Percentiles rank a stretch among this genome's conserved stretches.
Conservation (phyloP, 2,113 vertebrate species). For the Zeus faber region DNA sequence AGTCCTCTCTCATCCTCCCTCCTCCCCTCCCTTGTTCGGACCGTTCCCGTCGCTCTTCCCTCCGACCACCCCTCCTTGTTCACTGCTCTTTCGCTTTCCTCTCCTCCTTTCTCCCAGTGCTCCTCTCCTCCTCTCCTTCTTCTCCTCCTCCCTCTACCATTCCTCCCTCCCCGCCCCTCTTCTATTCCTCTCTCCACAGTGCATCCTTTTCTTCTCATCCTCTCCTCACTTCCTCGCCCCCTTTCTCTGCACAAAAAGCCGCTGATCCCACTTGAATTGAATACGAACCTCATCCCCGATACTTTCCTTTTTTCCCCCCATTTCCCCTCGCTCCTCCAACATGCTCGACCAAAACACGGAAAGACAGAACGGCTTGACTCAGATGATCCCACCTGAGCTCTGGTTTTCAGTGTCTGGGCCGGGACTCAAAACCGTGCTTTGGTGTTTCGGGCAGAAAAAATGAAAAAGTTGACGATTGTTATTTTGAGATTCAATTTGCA, state of each 20-base stretch:
- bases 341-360: constrained; percentile 15
- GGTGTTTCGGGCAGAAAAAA: background rate
- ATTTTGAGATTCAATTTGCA: too few relatives aligned
- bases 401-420: constrained; percentile 27
- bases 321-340: constrained; percentile 26
- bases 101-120: background rate
- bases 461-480: background rate
- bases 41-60: constrained; percentile 12
- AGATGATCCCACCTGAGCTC: too few relatives aligned
- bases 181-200: background rate
- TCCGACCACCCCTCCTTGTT: constrained; percentile 8
- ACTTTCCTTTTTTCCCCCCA: constrained; percentile 5
- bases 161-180: background rate
- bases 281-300: constrained; percentile 17
- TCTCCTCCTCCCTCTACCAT: background rate
- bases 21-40: background rate
- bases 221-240: constrained; percentile 15
- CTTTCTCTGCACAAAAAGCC: constrained; percentile 18
- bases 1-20: background rate
- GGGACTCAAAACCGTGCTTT: background rate
- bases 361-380: constrained; percentile 12
- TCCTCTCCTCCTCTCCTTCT: background rate
- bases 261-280: constrained; percentile 38
- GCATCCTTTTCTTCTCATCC: background rate
- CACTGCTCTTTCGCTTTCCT: constrained; percentile 10